Evolutionary conservation across 2,888 invertebrate species (phyloP).

Genomic region (Drosophila cognata): DNA sequence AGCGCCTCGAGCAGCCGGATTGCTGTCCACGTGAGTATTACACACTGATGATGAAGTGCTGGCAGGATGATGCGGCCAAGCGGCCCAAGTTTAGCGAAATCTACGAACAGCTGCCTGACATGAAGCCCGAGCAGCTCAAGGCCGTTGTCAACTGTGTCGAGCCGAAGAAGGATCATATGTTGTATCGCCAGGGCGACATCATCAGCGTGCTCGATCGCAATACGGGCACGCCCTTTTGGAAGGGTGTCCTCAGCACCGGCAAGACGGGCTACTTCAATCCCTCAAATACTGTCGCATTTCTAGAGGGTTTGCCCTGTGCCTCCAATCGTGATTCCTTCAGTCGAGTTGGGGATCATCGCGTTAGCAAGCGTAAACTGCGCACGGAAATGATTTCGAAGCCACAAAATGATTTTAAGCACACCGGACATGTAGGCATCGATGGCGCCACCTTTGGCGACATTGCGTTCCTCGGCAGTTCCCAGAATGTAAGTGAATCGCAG

Average conservation of each 20-base stretch:
- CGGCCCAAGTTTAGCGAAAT: conserved; percentile 96
- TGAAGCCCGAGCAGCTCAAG: conserved; percentile 96
- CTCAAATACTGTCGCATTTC: conserved; percentile 93
- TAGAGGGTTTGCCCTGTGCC: conserved; percentile 87
- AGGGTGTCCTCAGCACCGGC: conserved; percentile 94
- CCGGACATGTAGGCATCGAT: conserved; percentile 97
- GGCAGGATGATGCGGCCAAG: conserved; percentile 95
- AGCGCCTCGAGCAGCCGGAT: conserved; percentile 96
- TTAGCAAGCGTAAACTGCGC: conserved; percentile 89
- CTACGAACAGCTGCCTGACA: conserved; percentile 91
- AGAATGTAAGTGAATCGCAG: conserved; percentile 79
- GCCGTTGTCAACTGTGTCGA: conserved; percentile 87
- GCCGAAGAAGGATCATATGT: conserved; percentile 89
- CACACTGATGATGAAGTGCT: conserved; percentile 96
- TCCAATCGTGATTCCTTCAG: conserved; percentile 87
- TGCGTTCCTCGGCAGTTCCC: conserved; percentile 86
- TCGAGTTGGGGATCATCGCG: conserved; percentile 86
- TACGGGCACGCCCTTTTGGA: conserved; percentile 92
- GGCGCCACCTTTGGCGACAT: conserved; percentile 99
- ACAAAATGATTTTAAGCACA: conserved; percentile 98
- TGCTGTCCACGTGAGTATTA: conserved; percentile 97
- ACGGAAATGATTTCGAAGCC: conserved; percentile 98
- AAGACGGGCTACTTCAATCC: conserved; percentile 98
- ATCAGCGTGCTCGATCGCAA: conserved; percentile 96
- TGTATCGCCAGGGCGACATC: conserved; percentile 94